These are phyloP conservation scores for Cephalopachus bancanus DNA, from an alignment of 2,797 vertebrate species.

Conservation along the genomic window DNA sequence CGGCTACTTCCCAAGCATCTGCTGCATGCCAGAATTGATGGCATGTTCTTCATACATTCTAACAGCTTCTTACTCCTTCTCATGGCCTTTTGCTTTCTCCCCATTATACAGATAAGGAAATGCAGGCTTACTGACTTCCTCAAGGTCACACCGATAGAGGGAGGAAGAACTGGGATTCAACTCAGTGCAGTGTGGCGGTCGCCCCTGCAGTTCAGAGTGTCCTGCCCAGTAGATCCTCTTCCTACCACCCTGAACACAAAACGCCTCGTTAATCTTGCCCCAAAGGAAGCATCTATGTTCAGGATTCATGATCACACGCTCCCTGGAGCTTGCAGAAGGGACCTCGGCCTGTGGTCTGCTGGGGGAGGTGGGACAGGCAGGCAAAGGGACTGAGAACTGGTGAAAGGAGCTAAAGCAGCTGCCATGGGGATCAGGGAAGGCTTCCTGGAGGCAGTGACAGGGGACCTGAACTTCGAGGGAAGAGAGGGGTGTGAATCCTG, in stretches of 20 bases:
- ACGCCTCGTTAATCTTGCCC: not conserved
- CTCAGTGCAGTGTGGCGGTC: not conserved
- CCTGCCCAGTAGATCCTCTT: not conserved
- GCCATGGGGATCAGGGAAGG: not conserved
- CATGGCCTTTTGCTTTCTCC: not conserved
- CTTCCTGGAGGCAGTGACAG: not conserved
- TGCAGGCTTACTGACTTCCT: not conserved
- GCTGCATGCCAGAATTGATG: not conserved
- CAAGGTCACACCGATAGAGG: not conserved
- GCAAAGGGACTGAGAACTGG: not conserved
- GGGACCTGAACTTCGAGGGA: not conserved
- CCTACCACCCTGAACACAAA: not conserved
- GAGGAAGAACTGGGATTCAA: constrained; percentile 4
- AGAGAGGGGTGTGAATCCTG: not conserved
- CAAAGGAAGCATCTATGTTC: not conserved
- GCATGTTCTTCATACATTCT: not conserved
- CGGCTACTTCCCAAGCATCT: not conserved
- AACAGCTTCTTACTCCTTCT: not conserved
- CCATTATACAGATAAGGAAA: constrained; percentile 7
- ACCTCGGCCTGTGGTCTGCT: not conserved
- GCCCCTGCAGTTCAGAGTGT: not conserved
- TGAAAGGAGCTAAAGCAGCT: not conserved
- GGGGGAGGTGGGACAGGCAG: not conserved
- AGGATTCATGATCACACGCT: not conserved
- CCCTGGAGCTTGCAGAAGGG: not conserved